Base-by-base conservation (phyloP, 1,140 invertebrate genomes). In the Penaeus chinensis region DNA sequence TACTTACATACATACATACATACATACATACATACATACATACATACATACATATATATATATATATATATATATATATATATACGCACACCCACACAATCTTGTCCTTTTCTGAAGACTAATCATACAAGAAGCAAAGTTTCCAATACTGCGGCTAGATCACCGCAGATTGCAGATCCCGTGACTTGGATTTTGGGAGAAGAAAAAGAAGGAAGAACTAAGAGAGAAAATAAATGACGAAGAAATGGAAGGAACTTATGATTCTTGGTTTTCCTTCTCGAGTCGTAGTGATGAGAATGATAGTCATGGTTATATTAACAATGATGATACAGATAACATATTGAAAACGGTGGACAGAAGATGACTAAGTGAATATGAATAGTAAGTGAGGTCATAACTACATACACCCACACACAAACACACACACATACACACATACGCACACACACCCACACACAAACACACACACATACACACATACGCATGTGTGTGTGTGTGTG, bases 21-120 rank as follows among this genome's bases (percentile, higher is more conserved):
- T 74, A 74, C 27, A 74, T 74, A 74, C 27, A 74, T 74, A 74
- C 27, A 74, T 74, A 74, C 27, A 74, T 74, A 74, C 27, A 74
- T 74, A 74, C 27, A 74, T 74, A 74, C 27, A 74, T n/a, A 74
- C 27, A 74, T n/a, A 74, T 19, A 32, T 22, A 32, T 74, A 74
- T 74, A n/a, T 69, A 13, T 22, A 69, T 69, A 47, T 13, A 47
- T 13, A 5, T 32, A 32, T 2, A 32, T 32, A 32, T 2, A 32
- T 2, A 32, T 2, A 32, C 32, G 2, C 32, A 32, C 32, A 32
- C 32, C 0, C 32, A 32, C 32, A 32, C 37, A 42, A 42, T 42
- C 37, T 42, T 42, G 37, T 42, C 37, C 37, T 42, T 42, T 42
- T 42, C 37, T 42, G 37, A 42, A 42, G 37, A 42, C 37, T 42